Conservation (phyloP, 2,113 vertebrate genomes). For the Heterotilapia buettikoferi region DNA sequence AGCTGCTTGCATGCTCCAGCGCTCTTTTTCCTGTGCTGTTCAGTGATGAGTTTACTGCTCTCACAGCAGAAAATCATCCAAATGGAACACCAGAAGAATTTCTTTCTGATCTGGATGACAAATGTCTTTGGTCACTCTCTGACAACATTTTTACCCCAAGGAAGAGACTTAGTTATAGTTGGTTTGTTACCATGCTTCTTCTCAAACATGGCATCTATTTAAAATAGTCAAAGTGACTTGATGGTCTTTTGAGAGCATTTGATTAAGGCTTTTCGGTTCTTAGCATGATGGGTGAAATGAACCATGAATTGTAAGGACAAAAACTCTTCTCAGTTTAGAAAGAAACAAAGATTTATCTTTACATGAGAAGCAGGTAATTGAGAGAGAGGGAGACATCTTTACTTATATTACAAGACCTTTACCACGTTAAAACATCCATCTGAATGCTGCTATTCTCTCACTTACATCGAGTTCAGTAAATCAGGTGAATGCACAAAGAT, state of each 20-base stretch:
- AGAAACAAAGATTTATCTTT: background rate
- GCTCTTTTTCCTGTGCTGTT: background rate
- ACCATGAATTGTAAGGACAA: background rate
- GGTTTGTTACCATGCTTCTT: background rate
- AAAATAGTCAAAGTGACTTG: background rate
- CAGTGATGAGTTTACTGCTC: background rate
- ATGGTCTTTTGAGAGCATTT: background rate
- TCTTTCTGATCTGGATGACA: conserved; percentile 3
- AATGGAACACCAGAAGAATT: background rate
- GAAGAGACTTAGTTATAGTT: background rate
- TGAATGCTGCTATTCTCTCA: background rate
- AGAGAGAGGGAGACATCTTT: background rate
- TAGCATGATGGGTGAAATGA: background rate
- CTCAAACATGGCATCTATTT: background rate
- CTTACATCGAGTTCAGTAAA: background rate
- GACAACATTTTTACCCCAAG: background rate
- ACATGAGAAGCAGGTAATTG: background rate
- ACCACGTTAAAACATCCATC: background rate
- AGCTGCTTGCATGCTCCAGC: background rate
- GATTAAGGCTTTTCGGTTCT: background rate
- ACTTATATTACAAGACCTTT: background rate
- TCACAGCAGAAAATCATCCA: background rate
- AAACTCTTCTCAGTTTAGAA: background rate
- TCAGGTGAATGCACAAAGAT: background rate
- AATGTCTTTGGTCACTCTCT: conserved; percentile 7